These are phyloP conservation scores for Tympanoctomys barrerae DNA, from an alignment of 2,797 vertebrate species.

Conservation along the genomic window DNA sequence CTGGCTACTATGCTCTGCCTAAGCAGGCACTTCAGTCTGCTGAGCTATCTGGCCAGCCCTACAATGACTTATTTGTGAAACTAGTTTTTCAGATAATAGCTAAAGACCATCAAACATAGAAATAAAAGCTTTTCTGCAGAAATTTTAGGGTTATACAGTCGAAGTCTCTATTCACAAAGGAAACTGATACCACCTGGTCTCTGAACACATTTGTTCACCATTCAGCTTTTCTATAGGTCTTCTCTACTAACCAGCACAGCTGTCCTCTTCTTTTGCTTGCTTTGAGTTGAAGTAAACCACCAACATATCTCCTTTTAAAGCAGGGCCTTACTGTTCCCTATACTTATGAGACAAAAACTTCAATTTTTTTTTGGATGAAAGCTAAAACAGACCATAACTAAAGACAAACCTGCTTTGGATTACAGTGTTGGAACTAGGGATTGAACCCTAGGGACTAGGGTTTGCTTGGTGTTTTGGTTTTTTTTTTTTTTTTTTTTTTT, in stretches of 20 bases:
- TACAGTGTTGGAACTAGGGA: not conserved
- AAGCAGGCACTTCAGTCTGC: too few species aligned
- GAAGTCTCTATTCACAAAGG: constrained; percentile 13
- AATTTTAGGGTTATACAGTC: not conserved
- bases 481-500: too few species aligned
- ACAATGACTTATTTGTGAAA: constrained; percentile 48
- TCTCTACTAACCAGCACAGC: constrained; percentile 11
- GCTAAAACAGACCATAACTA: constrained; percentile 43
- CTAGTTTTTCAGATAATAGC: constrained; percentile 42
- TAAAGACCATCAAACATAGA: constrained; percentile 14
- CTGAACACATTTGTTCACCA: not conserved
- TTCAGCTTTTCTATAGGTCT: constrained; percentile 59
- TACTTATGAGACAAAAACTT: constrained; percentile 31
- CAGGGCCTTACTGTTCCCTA: constrained; percentile 11
- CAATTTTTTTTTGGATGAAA: not conserved
- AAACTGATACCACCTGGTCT: constrained; percentile 40
- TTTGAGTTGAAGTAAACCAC: constrained; percentile 51
- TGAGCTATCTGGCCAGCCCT: too few species aligned
- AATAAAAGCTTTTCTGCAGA: constrained; percentile 1
- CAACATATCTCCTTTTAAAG: constrained; percentile 42
- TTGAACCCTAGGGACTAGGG: too few species aligned
- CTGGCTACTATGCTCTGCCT: too few species aligned
- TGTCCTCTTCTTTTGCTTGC: not conserved
- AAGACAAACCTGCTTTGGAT: constrained; percentile 23
- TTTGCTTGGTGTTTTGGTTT: too few species aligned